Evolutionary conservation across 2,113 vertebrate species (phyloP), one percentile per base, ranked within the genome.

Genomic region (Cochlearius cochlearius): DNA sequence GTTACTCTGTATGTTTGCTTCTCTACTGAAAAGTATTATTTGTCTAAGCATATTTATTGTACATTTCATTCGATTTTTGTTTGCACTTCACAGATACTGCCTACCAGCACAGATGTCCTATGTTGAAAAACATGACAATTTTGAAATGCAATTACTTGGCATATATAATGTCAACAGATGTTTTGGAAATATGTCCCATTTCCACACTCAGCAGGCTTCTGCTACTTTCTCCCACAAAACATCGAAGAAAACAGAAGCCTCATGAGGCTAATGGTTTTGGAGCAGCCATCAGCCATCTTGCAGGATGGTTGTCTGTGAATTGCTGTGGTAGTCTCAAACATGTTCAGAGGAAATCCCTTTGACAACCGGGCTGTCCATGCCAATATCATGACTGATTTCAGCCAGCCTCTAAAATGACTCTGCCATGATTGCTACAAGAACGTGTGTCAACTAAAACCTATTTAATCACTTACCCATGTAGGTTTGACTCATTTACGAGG

Each of bases 91-190:
- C 77, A 93, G 59, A 95, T 55, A 87, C 53, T 95, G 89, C 79
- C 67, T 95, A 87, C 56, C 71, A 92, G 76, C 87, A 94, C 96
- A 98, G 94, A 97, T 97, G 96, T 95, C 92, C 72, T 80, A 15
- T 97, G 93, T 93, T 97, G 85, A 92, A 97, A 97, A 98, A 96
- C 91, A 95, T 91, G 76, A 93, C 92, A 93, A 83, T 89, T 97
- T 93, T 84, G 91, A 96, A 97, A 93, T 75, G 6, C 74, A 93
- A 93, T 93, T 93, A 91, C 66, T 91, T 21, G 0, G 71, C 59
- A 59, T 92, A 68, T 38, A 82, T 93, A 94, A 95, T 59, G 26
- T 89, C 86, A 97, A 89, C 94, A 97, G 94, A 95, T 96, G 90
- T 94, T 96, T 91, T 72, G 60, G 83, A 97, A 97, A 97, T 94